Evolutionary conservation across 1,140 invertebrate species (phyloP).

Genomic region (Gonioctena quinquepunctata): DNA sequence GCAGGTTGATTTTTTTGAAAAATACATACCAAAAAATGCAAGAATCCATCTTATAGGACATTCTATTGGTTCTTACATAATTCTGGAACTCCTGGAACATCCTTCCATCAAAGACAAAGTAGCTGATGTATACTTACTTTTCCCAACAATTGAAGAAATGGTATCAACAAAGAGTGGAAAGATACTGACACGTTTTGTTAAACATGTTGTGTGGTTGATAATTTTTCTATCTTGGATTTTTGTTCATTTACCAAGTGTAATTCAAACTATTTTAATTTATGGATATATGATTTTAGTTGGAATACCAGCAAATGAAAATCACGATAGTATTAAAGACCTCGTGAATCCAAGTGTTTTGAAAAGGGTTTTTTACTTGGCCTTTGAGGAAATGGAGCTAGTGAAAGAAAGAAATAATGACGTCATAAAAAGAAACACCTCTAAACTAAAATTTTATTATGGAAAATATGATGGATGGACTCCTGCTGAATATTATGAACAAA

Average conservation of each 20-base stretch:
- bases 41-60: conserved; percentile 79
- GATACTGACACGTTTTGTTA: conserved; percentile 61
- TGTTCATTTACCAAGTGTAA: conserved; percentile 61
- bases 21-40: conserved; percentile 69
- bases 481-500: conserved; percentile 64
- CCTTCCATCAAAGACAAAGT: conserved; percentile 57
- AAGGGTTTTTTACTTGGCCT: conserved; percentile 64
- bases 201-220: conserved; percentile 61
- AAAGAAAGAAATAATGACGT: conserved; percentile 62
- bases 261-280: conserved; percentile 60
- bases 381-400: conserved; percentile 67
- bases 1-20: conserved; percentile 70
- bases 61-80: conserved; percentile 83
- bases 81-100: conserved; percentile 72
- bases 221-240: conserved; percentile 64
- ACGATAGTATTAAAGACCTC: conserved; percentile 59
- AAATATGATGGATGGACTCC: conserved; percentile 77
- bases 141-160: conserved; percentile 84
- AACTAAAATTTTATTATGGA: conserved; percentile 78
- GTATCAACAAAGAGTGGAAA: conserved; percentile 70
- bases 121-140: conserved; percentile 70
- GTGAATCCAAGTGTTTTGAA: conserved; percentile 59
- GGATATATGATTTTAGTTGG: conserved; percentile 59
- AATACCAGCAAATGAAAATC: conserved; percentile 52
- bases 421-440: conserved; percentile 59